Percentiles rank a stretch among this genome's conserved stretches.
phyloP scores from a whole-genome alignment of 2,888 invertebrate genomes.

The Alloplasta piceator region DNA sequence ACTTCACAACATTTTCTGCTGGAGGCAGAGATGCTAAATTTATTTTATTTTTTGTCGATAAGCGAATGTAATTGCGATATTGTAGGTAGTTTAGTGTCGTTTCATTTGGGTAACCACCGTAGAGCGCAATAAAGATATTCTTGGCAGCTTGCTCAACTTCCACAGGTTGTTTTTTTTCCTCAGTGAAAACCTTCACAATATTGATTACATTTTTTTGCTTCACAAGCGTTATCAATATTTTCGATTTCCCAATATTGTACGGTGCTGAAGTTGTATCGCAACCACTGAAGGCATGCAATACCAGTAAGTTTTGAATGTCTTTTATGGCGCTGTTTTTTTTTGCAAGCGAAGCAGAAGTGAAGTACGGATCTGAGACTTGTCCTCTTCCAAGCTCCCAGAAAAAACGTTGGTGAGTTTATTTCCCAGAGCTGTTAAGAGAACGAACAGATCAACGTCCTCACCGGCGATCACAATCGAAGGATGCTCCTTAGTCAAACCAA shows the following conservation, averaged over 20 bases:
- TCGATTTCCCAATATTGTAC: neutral
- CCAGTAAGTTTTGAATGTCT: neutral
- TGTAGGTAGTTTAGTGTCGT: neutral
- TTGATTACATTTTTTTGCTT: neutral
- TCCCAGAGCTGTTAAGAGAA: neutral
- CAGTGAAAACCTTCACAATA: neutral
- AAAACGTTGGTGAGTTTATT: too few species aligned
- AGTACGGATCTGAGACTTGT: neutral
- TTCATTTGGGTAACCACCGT: neutral
- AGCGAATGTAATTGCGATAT: too few species aligned
- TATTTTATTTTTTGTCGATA: neutral
- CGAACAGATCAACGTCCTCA: conserved; percentile 1
- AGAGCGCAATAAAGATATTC: neutral
- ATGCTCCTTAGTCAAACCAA: too few species aligned
- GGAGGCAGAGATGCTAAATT: neutral
- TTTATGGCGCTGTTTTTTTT: neutral
- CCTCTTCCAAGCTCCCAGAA: conserved; percentile 7
- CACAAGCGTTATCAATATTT: neutral
- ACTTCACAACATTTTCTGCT: neutral
- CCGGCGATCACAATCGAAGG: neutral
- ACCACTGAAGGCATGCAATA: conserved; percentile 8
- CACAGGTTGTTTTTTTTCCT: neutral
- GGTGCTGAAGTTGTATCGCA: too few species aligned
- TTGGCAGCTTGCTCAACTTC: neutral
- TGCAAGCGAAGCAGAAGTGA: too few species aligned